Evolutionary conservation across 30 jellyfish, hydroid and myxozoan genomes (phyloP).

Genomic region (Nemopilema nomurai): DNA sequence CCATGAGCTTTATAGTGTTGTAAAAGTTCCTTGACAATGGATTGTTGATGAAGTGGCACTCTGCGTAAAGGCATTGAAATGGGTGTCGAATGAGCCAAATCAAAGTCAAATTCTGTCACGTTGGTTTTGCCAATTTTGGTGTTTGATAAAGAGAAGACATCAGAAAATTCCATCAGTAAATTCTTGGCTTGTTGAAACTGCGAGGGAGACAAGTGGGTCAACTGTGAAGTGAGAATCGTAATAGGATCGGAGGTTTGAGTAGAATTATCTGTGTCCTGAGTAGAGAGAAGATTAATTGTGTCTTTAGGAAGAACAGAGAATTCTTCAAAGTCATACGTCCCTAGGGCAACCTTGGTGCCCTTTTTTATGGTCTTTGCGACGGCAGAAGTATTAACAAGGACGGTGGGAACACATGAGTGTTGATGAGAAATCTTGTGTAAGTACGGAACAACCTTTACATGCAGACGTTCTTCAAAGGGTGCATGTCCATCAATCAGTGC

Average conservation of each 20-base stretch:
- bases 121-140: slow-evolving; percentile 31
- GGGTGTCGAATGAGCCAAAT: slow-evolving; percentile 28
- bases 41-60: slow-evolving; percentile 17
- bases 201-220: slow-evolving; percentile 45
- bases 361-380: slow-evolving; percentile 6
- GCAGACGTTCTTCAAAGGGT: slow-evolving; percentile 29
- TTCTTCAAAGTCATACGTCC: too few relatives aligned
- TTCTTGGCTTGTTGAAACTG: slow-evolving; percentile 32
- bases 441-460: slow-evolving; percentile 19
- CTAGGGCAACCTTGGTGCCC: too few relatives aligned
- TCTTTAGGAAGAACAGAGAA: too few relatives aligned
- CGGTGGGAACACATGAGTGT: slow-evolving; percentile 23
- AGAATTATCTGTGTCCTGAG: neutral
- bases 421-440: slow-evolving; percentile 15
- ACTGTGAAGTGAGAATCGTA: slow-evolving; percentile 1
- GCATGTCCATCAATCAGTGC: slow-evolving; percentile 44
- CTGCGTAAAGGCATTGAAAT: slow-evolving; percentile 47
- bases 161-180: slow-evolving; percentile 26
- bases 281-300: slow-evolving; percentile 23
- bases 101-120: slow-evolving; percentile 22
- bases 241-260: slow-evolving; percentile 8
- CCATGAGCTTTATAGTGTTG: neutral
- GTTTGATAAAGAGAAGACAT: slow-evolving; percentile 40
- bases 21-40: slow-evolving; percentile 7
- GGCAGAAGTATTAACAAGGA: slow-evolving; percentile 12